A percentile compares a stretch with the other conserved stretches of the same genome.
Conservation (phyloP, 2,797 vertebrate species). For the Darevskia nairensis region DNA sequence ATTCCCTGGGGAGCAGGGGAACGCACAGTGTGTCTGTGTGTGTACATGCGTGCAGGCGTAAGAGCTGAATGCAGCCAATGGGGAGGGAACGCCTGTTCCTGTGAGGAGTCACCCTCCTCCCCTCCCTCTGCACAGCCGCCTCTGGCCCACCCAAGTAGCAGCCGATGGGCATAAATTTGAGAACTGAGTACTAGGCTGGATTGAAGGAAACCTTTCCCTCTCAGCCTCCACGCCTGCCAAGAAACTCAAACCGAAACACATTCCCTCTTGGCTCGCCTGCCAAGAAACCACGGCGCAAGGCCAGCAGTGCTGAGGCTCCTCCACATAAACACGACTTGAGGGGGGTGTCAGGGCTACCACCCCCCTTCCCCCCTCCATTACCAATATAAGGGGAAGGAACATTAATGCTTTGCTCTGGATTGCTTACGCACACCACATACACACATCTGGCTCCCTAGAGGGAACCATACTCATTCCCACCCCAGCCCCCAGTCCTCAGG, state of each 20-base stretch:
- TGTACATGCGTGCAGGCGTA: neutral
- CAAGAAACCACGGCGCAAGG: constrained; percentile 71
- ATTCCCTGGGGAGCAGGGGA: neutral
- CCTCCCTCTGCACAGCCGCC: constrained; percentile 39
- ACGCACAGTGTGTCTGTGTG: neutral
- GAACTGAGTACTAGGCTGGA: constrained; percentile 70
- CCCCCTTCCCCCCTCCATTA: constrained; percentile 57
- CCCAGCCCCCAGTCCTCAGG: neutral
- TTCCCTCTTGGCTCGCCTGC: constrained; percentile 71
- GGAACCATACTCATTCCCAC: neutral
- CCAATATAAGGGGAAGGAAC: constrained; percentile 44
- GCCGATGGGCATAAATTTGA: constrained; percentile 93
- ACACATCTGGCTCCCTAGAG: constrained; percentile 32
- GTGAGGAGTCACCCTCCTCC: constrained; percentile 5
- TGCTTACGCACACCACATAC: constrained; percentile 13
- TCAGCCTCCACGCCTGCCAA: constrained; percentile 72
- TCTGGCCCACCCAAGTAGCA: constrained; percentile 92
- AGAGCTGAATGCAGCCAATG: constrained; percentile 43
- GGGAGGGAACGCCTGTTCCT: constrained; percentile 48
- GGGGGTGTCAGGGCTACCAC: constrained; percentile 51
- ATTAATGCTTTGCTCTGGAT: constrained; percentile 7
- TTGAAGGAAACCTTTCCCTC: constrained; percentile 71
- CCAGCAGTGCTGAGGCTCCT: constrained; percentile 62
- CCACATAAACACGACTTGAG: constrained; percentile 48
- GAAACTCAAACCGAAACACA: constrained; percentile 78